phyloP scores from a whole-genome alignment of 2,797 vertebrate species.

The Presbytis comata region DNA sequence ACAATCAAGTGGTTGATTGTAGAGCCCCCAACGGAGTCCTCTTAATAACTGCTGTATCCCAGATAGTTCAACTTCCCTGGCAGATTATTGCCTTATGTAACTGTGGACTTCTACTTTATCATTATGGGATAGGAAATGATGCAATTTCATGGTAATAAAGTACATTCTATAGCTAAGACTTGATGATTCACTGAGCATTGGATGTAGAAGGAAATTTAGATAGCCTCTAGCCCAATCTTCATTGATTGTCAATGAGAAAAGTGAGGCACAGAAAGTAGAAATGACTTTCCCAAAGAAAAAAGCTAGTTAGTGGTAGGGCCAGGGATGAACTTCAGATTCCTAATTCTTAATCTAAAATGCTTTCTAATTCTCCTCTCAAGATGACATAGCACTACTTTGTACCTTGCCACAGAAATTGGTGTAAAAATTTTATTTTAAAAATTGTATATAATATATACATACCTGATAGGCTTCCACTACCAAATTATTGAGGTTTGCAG shows the following conservation, averaged over 20 bases:
- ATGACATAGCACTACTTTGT: neutral
- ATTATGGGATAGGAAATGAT: neutral
- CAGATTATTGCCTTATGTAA: neutral
- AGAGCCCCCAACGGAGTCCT: neutral
- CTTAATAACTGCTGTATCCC: neutral
- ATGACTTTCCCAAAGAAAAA: neutral
- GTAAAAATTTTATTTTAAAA: neutral
- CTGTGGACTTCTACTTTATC: neutral
- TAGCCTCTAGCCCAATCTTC: neutral
- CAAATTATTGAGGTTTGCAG: slow-evolving; percentile 94
- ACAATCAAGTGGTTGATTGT: neutral
- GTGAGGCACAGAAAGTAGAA: neutral
- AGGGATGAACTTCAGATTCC: neutral
- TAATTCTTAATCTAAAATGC: neutral
- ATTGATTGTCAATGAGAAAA: neutral
- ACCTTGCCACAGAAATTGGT: neutral
- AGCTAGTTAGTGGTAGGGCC: neutral
- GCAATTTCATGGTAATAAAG: slow-evolving; percentile 4
- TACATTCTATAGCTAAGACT: neutral
- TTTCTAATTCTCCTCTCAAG: neutral
- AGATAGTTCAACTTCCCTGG: neutral
- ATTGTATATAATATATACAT: slow-evolving; percentile 54
- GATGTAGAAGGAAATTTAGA: neutral
- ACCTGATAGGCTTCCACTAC: slow-evolving; percentile 98
- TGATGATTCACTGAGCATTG: neutral